Evolutionary conservation across 2,888 invertebrate genomes (phyloP), one percentile per base, ranked within the genome.

Genomic region (Sceliomorpha sp.): DNA sequence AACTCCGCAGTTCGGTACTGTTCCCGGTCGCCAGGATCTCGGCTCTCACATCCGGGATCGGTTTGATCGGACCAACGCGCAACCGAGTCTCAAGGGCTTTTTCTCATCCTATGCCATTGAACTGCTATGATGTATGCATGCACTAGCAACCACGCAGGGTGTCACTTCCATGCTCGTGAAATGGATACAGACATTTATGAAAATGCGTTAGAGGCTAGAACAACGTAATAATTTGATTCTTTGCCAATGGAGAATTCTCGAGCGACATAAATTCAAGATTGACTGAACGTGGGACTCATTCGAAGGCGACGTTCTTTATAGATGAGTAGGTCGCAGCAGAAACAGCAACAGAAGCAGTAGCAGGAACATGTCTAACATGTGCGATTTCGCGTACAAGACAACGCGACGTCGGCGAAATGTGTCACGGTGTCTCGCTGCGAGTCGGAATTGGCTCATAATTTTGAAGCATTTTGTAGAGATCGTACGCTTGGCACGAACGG

Each of bases 51-150:
- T 73, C 73, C 66, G 70, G 70, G 73, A 72, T 75, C 73, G 64
- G 70, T 72, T 74, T 78, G 79, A 80, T 77, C 77, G 75, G 78
- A 74, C 75, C 71, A 73, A 78, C 76, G 74, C 76, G 72, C 73
- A 56, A 51, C 68, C 67, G 66, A 73, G 60, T 78, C 82, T 78
- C 80, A 70, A 72, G 79, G 76, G 79, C 63, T 72, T 75, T 75
- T 75, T 69, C 73, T 71, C 73, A 63, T 72, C 63, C 70, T 63
- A 50, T 32, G 40, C 13, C 53, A 27, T 39, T 36, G 47, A 15
- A 34, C 32, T 31, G 32, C 50, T 64, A 67, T 64, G 72, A 72
- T 68, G 67, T 63, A 70, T 63, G 66, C 67, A 67, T 58, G 50
- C 44, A 66, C 66, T 60, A 48, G 50, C 62, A 42, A 68, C 24